These are phyloP conservation scores for Cyclina sinensis DNA, from an alignment of 1,140 invertebrate species.

Conservation along the genomic window DNA sequence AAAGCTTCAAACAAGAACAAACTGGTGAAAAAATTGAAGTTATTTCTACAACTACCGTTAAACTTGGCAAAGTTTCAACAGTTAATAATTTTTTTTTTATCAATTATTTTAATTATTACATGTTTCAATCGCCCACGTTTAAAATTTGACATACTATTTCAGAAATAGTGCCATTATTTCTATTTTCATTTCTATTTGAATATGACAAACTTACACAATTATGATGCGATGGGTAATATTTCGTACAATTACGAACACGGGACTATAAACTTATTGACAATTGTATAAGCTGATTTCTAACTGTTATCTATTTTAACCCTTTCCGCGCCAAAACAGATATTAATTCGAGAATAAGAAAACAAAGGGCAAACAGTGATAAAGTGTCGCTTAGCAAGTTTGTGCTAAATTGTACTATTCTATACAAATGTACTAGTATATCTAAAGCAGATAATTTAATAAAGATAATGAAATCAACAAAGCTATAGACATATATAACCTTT, in stretches of 20 bases:
- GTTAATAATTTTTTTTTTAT: too few species aligned
- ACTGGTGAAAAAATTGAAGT: constrained; percentile 28
- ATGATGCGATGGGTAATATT: too few species aligned
- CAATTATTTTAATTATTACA: not conserved
- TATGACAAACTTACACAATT: not conserved
- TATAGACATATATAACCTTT: too few species aligned
- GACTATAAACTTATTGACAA: too few species aligned
- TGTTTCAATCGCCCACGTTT: not conserved
- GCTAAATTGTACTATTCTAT: not conserved
- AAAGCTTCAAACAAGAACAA: constrained; percentile 5
- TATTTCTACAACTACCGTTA: too few species aligned
- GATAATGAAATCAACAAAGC: not conserved
- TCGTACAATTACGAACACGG: too few species aligned
- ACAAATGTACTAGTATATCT: not conserved
- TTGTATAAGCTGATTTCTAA: too few species aligned
- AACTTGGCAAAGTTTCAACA: too few species aligned
- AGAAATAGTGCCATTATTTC: not conserved
- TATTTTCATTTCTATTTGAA: not conserved
- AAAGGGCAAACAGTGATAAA: too few species aligned
- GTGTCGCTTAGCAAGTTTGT: not conserved
- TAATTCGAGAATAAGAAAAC: too few species aligned
- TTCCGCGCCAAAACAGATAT: too few species aligned
- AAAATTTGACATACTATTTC: not conserved
- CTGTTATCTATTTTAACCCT: too few species aligned
- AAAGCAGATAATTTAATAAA: not conserved